Evolutionary conservation across 2,113 vertebrate genomes (phyloP), one percentile per base, ranked within the genome.

Genomic region (Proteles cristata): DNA sequence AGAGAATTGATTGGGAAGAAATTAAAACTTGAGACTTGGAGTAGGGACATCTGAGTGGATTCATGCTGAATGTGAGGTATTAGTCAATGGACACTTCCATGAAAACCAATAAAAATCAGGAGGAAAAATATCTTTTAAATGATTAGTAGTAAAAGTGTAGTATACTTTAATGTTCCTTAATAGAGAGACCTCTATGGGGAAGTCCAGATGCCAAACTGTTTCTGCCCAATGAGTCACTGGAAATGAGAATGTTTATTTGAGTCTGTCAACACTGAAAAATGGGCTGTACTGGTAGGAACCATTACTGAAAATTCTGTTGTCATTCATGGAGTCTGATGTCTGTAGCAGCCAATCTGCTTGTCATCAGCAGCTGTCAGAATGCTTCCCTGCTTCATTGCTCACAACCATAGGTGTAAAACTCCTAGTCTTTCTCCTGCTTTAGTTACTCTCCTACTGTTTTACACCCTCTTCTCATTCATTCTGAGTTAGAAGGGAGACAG

Each of bases 211-310:
- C 88, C 73, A 79, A 0, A 73, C 25, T 63, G 43, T 65, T 50
- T 95, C 43, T 95, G 48, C 2, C 35, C 48, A 65, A 0, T 0
- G 43, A 95, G 84, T 97, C 96, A 71, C 48, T 35, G 65, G 74
- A 84, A 95, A 82, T 48, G 28, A 50, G 35, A 92, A 61, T 92
- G 45, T 92, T 94, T 95, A 66, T 81, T 69, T 94, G 82, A 94
- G 45, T 85, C 81, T 96, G 65, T 97, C 92, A 96, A 31, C 66
- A 83, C 31, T 90, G 84, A 97, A 88, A 93, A 94, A 88, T 92
- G 61, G 91, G 50, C 66, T 89, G 69, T 48, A 11, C 55, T 35
- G 33, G 87, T 58, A 45, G 93, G 71, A 88, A 35, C 84, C 39
- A 35, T 88, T 88, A 81, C 33, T 17, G 63, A 90, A 81, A 88